phyloP scores from a whole-genome alignment of 2,113 vertebrate species.

The Pelecanoides urinatrix region DNA sequence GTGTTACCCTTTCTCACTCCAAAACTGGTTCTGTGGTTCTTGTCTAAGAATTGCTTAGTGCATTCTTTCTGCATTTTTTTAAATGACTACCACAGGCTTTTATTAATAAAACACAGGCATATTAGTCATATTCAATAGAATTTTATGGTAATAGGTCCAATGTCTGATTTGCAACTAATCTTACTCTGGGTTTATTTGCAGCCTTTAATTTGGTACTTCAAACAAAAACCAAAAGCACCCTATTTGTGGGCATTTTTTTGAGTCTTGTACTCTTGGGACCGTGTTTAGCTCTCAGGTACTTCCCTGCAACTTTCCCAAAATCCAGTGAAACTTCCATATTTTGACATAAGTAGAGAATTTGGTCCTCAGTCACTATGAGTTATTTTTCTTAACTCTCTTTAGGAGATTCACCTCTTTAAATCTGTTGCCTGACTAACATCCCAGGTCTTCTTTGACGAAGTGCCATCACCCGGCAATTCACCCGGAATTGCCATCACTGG shows the following conservation, averaged over 20 bases:
- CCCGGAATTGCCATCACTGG: neutral
- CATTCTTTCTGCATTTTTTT: neutral
- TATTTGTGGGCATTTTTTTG: neutral
- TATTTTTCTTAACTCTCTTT: neutral
- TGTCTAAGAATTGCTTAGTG: neutral
- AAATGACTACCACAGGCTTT: neutral
- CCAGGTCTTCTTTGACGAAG: neutral
- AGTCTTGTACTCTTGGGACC: neutral
- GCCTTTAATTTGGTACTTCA: neutral
- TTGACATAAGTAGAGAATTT: neutral
- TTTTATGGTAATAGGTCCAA: neutral
- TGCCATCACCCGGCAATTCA: neutral
- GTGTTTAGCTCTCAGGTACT: neutral
- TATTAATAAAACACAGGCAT: neutral
- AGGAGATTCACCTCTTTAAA: neutral
- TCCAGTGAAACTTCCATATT: neutral
- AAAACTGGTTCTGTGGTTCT: neutral
- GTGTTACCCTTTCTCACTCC: neutral
- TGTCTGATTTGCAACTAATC: neutral
- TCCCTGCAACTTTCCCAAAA: neutral
- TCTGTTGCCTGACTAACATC: neutral
- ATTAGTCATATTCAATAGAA: neutral
- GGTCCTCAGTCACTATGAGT: neutral
- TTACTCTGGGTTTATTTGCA: neutral
- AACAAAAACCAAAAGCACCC: neutral